Conservation (phyloP, 2,797 vertebrate genomes). For the Gobionotothen gibberifrons region DNA sequence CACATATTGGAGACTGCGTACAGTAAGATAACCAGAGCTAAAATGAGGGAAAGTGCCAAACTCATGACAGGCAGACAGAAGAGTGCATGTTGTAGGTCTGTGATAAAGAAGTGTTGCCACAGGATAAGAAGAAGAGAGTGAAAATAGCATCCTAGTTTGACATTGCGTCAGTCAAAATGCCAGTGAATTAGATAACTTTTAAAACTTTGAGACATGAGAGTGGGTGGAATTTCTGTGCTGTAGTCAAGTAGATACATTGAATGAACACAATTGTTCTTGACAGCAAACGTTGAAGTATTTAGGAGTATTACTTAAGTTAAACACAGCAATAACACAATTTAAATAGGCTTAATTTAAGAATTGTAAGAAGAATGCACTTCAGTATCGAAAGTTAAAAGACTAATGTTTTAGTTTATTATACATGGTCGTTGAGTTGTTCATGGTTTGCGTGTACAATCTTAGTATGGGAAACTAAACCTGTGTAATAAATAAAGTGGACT, state of each 20-base stretch:
- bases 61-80: slow-evolving; percentile 41
- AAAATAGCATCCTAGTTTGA: neutral
- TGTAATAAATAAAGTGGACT: too few relatives aligned
- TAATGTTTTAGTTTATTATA: too few relatives aligned
- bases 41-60: slow-evolving; percentile 37
- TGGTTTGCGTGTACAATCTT: too few relatives aligned
- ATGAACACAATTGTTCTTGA: neutral
- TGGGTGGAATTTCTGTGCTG: neutral
- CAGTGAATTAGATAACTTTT: slow-evolving; percentile 5
- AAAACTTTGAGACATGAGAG: slow-evolving; percentile 3
- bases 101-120: slow-evolving; percentile 34
- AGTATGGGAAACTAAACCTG: too few relatives aligned
- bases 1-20: slow-evolving; percentile 51
- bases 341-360: neutral
- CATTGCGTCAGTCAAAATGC: slow-evolving; percentile 16
- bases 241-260: neutral
- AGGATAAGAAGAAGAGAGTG: slow-evolving; percentile 15
- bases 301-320: neutral
- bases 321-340: fast-evolving
- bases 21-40: slow-evolving; percentile 57
- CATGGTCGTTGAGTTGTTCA: too few relatives aligned
- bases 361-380: too few relatives aligned
- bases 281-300: neutral
- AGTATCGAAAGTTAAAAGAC: too few relatives aligned
- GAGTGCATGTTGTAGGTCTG: slow-evolving; percentile 26